Base-by-base conservation (phyloP, 2,113 vertebrate genomes). In the Ivindomyrus marchei region DNA sequence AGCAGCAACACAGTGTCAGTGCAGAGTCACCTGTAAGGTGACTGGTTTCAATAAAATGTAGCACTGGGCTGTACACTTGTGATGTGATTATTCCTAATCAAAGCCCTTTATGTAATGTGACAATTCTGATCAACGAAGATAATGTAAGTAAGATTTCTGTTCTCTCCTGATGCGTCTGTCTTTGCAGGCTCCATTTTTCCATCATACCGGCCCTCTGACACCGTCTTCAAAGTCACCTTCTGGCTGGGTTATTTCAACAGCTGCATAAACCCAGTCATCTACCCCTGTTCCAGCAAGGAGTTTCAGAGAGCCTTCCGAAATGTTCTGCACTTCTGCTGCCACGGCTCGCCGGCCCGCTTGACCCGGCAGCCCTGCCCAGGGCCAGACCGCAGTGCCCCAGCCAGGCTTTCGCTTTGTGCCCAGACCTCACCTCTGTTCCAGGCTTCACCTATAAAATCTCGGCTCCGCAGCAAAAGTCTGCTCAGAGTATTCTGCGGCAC, bases 221-320 rank as follows among this genome's bases (percentile, higher is more conserved):
- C 96, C 0, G 94, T 99, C 93, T 99, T 99, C 93, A 99, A 99
- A 96, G 97, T 99, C 91, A 97, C 97, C 49, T 99, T 99, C 96
- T 99, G 98, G 98, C 96, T 99, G 50, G 98, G 98, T 19, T 99
- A 99, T 93, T 96, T 99, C 92, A 99, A 99, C 96, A 99, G 98
- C 96, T 99, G 98, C 95, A 97, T 99, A 92, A 99, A 99, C 93
- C 98, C 98, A 74, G 96, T 99, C 62, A 99, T 99, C 94, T 99
- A 99, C 92, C 97, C 97, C 0, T 99, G 98, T 93, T 99, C 97
- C 58, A 99, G 98, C 92, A 97, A 96, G 91, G 98, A 99, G 95
- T 99, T 99, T 92, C 98, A 98, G 94, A 98, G 95, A 93, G 98
- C 98, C 0, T 99, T 99, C 95, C 96, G 96, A 89, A 97, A 98